A percentile compares a stretch with the other conserved stretches of the same genome.
phyloP scores from a whole-genome alignment of 2,797 vertebrate genomes.

The Crossoptilon crossoptilon region DNA sequence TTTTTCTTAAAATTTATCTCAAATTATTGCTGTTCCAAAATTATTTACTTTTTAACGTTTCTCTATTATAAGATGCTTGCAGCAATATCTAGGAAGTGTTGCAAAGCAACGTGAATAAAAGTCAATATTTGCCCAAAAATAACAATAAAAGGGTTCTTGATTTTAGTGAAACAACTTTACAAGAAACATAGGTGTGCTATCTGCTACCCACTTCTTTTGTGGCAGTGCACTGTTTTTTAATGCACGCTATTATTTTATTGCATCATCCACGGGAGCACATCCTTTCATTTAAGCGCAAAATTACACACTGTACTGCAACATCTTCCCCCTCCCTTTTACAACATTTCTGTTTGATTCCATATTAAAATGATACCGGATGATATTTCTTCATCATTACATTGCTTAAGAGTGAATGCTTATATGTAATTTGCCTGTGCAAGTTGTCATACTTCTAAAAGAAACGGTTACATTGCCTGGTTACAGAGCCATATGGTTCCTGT shows the following conservation, averaged over 20 bases:
- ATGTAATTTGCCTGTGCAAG: background rate
- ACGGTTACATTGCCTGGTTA: background rate
- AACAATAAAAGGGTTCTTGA: background rate
- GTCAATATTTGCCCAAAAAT: background rate
- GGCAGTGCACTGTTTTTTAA: background rate
- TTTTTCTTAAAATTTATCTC: background rate
- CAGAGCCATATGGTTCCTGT: accelerated
- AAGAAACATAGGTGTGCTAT: background rate
- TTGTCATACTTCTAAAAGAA: background rate
- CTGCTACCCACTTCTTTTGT: background rate
- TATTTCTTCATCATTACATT: background rate
- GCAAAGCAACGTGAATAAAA: background rate
- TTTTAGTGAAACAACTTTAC: background rate
- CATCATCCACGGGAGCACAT: background rate
- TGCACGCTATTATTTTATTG: background rate
- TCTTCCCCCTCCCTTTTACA: background rate
- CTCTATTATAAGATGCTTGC: background rate
- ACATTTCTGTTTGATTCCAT: background rate
- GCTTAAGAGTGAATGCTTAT: background rate
- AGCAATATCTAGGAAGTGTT: background rate
- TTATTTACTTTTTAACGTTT: background rate
- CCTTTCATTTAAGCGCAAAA: slow-evolving; percentile 10
- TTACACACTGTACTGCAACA: background rate
- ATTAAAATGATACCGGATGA: background rate
- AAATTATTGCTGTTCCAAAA: background rate